These are phyloP conservation scores for Chydorus sphaericus DNA, from an alignment of 2,888 invertebrate species.

Conservation along the genomic window DNA sequence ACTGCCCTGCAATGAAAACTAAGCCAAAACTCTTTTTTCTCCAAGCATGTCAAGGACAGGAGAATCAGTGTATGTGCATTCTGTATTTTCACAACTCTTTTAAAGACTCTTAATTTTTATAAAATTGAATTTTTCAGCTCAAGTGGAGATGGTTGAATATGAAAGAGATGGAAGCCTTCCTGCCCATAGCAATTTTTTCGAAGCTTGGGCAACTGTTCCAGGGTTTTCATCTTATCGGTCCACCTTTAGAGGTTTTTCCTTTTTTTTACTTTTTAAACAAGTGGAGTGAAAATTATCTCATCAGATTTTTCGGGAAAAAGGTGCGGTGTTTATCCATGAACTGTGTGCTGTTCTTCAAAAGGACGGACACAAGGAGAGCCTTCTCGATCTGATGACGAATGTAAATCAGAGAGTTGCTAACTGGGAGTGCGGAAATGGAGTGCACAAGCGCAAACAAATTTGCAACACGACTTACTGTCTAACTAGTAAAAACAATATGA, in stretches of 20 bases:
- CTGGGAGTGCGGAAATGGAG: background rate
- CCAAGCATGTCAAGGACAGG: constrained; percentile 27
- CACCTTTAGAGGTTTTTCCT: background rate
- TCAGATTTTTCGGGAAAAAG: background rate
- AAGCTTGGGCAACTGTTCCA: constrained; percentile 13
- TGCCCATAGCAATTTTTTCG: constrained; percentile 5
- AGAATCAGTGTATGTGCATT: constrained; percentile 6
- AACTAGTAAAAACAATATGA: background rate
- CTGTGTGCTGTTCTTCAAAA: constrained; percentile 8
- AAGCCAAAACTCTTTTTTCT: constrained; percentile 26
- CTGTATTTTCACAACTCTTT: background rate
- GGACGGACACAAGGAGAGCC: background rate
- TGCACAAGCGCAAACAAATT: background rate
- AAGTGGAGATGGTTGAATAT: background rate
- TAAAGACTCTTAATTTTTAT: background rate
- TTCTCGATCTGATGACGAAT: constrained; percentile 1
- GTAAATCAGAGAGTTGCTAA: constrained; percentile 1
- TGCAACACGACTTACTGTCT: background rate
- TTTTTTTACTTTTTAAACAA: background rate
- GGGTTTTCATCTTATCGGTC: constrained; percentile 11
- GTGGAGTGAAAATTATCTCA: background rate
- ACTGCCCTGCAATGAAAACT: constrained; percentile 23
- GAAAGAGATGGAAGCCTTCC: background rate
- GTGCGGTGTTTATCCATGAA: constrained; percentile 3
- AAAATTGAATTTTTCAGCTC: background rate